Conservation (phyloP, 2,888 invertebrate species). For the Limnephilus rhombicus region DNA sequence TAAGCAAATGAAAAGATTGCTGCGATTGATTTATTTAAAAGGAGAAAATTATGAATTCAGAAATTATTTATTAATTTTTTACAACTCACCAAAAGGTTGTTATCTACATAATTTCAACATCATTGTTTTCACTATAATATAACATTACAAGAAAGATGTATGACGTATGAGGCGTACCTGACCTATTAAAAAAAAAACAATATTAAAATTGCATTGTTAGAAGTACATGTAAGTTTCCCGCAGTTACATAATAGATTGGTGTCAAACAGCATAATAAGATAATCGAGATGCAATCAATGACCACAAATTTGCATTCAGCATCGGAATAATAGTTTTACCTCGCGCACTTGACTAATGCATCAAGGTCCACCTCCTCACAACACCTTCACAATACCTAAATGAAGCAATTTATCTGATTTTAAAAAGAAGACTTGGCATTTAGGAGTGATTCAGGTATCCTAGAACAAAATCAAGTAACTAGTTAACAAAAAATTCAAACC, state of each 20-base stretch:
- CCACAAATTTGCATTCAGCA: not conserved
- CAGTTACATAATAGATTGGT: not conserved
- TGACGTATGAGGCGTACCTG: too few species aligned
- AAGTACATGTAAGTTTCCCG: not conserved
- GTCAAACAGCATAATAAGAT: not conserved
- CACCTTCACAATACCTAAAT: not conserved
- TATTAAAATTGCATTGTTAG: not conserved
- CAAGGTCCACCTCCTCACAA: not conserved
- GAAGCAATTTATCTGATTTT: not conserved
- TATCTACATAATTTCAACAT: too few species aligned
- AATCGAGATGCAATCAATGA: not conserved
- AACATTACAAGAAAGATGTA: too few species aligned
- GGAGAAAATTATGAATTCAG: too few species aligned
- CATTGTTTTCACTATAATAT: too few species aligned
- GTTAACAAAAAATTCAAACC: not conserved
- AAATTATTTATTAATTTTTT: too few species aligned
- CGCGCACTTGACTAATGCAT: not conserved
- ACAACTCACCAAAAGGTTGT: too few species aligned
- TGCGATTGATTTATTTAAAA: too few species aligned
- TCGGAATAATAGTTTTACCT: not conserved
- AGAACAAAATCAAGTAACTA: not conserved
- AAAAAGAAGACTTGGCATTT: not conserved
- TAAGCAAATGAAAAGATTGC: too few species aligned
- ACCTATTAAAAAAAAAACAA: not conserved
- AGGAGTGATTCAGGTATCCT: not conserved